Base-by-base conservation (phyloP, 1,140 invertebrate species). In the Eriosoma lanigerum region DNA sequence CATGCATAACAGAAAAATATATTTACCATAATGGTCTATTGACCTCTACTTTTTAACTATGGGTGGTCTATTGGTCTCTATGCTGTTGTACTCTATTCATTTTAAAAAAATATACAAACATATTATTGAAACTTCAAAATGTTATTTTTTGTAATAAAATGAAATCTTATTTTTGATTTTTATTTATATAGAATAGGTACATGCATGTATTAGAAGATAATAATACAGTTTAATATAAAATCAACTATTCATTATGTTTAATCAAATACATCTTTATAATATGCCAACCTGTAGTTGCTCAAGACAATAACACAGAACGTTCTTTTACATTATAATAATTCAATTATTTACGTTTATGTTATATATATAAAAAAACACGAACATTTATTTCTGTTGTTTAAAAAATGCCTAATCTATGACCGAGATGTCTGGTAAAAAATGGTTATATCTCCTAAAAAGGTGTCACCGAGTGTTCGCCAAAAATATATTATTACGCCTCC, bases 381-480 rank as follows among this genome's bases (percentile, higher is more conserved):
- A n/a, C n/a, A n/a, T n/a, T n/a, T n/a, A n/a, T n/a, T n/a, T n/a
- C n/a, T n/a, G n/a, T n/a, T n/a, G n/a, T n/a, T n/a, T n/a, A n/a
- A n/a, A n/a, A n/a, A 26, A 58, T 24, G 58, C 24, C 58, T 5
- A 60, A 15, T 19, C 17, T 9, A 26, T 62, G 60, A 62, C 60
- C 60, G 60, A 62, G 60, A 64, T 64, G 62, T 44, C 19, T 29
- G 62, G 62, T 38, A 38, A 64, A 58, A n/a, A 32, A 62, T 19
- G 60, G 60, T 19, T 17, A 32, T 19, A 17, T 24, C 12, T 44
- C 64, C 38, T 68, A 68, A 68, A 68, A 68, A 68, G n/a, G 64
- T 46, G 64, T 64, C 62, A 19, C n/a, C 9, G 19, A 38, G 29
- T 38, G 21, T 19, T 70, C 21, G 17, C 66, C 66, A 26, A 48